Evolutionary conservation across 1,140 invertebrate genomes (phyloP), one percentile per base, ranked within the genome.

Genomic region (Holotrichia oblita): DNA sequence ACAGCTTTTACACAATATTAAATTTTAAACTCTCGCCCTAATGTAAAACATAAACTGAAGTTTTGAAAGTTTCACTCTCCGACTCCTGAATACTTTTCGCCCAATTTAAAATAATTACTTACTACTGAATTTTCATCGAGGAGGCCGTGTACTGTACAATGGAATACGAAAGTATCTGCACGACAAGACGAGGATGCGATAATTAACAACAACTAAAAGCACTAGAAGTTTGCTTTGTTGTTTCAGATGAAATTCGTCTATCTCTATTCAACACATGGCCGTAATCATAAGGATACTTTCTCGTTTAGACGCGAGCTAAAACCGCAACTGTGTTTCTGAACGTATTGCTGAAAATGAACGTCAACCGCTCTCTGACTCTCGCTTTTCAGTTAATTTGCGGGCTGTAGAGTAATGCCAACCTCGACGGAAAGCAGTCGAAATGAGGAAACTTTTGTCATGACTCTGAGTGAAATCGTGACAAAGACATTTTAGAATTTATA

Each of bases 401-500:
- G 61, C 61, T 17, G 61, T 7, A 34, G 22, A 69, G 27, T 69
- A 69, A 69, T 34, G 61, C 61, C 61, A 69, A 69, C 61, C 61
- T 17, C 61, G 61, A 34, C 61, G 27, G 61, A 69, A 34, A 34
- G 14, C 22, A 27, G 22, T 69, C 61, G 20, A 69, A 69, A 69
- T 69, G 61, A 69, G 61, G 61, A 69, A 69, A 69, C 61, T 69
- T 69, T 69, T 34, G 61, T 34, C 22, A 22, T 24, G 61, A 69
- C 61, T 17, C 12, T 34, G 22, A 34, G 22, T 34, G 61, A 69
- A 34, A 69, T 69, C 61, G 27, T 69, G 20, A 34, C 27, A 34
- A 34, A 69, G 61, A 69, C 27, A 69, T 69, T 69, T 69, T 69
- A 34, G 61, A 69, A 69, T 69, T 69, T 69, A 34, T 34, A 69